Base-by-base conservation (phyloP, 1,140 invertebrate genomes). In the Hyles vespertilio region DNA sequence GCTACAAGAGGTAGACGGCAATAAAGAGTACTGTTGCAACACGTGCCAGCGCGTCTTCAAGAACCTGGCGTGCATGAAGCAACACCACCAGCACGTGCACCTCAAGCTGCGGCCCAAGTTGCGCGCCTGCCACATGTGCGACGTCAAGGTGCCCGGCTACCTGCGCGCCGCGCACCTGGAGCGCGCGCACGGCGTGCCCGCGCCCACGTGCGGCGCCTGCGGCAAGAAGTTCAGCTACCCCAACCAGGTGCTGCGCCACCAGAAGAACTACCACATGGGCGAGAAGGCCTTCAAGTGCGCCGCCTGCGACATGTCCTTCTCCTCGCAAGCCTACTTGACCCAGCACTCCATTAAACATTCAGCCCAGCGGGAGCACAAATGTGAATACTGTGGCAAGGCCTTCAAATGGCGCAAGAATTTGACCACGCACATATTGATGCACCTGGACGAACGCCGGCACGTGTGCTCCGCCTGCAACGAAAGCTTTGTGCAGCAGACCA, bases 391-490 rank as follows among this genome's bases (percentile, higher is more conserved):
- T 63, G 75, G 72, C n/a, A 72, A 84, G 52, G 67, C 65, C n/a
- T 89, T 84, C 32, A 66, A 62, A 45, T 66, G 69, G 62, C 63
- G 61, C 46, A 70, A 72, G 50, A 77, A 74, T 53, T 50, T 74
- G 47, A 53, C 10, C 8, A 62, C 51, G 3, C 87, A 89, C 53
- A 65, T 86, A 69, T 70, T 72, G 33, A 74, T 78, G 46, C 92
- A 93, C 59, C 90, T 89, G 0, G 87, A 90, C 0, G 90, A 92
- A 62, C 81, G 89, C 48, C 36, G 54, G 9, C 45, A 56, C 34
- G 36, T 48, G 4, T 56, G 54, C 9, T 56, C 60, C 0, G 54
- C 45, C 8, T 56, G 54, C 22, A 7, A 56, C 3, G 54, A 56
- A n/a, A 10, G 32, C 2, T 56, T 56, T 32, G 54, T 56, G 3